Conservation (phyloP, 2,797 vertebrate species). For the Sebastes steindachneri region DNA sequence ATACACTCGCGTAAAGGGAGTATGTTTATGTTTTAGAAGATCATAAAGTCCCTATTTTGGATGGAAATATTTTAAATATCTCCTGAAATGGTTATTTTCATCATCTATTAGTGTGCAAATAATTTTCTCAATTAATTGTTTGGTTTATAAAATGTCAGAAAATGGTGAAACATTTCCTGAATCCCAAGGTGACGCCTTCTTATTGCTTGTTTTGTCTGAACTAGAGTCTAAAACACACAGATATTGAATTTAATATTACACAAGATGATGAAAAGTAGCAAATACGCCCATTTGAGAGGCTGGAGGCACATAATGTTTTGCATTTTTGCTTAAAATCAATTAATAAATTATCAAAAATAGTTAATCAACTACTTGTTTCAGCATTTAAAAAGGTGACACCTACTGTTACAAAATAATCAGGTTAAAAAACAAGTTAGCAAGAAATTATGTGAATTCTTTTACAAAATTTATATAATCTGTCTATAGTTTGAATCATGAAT, state of each 20-base stretch:
- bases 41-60: background rate
- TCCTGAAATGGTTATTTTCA: background rate
- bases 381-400: background rate
- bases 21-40: background rate
- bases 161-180: background rate
- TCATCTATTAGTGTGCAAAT: background rate
- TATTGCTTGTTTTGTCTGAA: background rate
- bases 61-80: background rate
- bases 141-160: background rate
- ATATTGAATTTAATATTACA: background rate
- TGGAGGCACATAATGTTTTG: background rate
- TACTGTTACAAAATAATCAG: background rate
- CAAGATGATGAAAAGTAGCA: background rate
- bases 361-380: background rate
- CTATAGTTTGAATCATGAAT: background rate
- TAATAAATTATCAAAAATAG: background rate
- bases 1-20: background rate
- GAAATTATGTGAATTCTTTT: background rate
- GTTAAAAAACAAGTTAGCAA: too few relatives aligned
- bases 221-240: background rate
- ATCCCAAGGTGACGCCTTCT: rapidly evolving
- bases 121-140: background rate
- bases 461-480: background rate
- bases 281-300: background rate
- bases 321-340: background rate